phyloP scores from a whole-genome alignment of 2,888 invertebrate genomes.

The Artemia sinica region DNA sequence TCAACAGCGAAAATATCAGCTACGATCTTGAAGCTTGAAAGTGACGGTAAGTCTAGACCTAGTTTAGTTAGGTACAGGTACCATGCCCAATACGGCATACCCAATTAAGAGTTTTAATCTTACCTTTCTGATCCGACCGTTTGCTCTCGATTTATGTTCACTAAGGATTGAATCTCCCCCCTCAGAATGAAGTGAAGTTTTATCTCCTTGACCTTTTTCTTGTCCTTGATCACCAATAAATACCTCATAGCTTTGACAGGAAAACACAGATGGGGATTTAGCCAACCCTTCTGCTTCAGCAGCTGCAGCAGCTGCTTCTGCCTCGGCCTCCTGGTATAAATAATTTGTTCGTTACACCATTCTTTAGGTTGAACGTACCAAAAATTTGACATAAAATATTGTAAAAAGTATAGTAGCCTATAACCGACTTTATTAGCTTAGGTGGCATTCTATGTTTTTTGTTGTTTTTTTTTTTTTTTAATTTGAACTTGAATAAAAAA shows the following conservation, averaged over 20 bases:
- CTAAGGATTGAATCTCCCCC: slow-evolving; percentile 67
- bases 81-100: not conserved
- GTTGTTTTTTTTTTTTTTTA: too few species aligned
- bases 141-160: slow-evolving; percentile 43
- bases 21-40: too few species aligned
- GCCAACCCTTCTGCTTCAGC: slow-evolving; percentile 36
- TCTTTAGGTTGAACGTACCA: too few species aligned
- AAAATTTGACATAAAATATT: too few species aligned
- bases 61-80: not conserved
- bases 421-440: too few species aligned
- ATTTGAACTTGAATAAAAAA: too few species aligned
- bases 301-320: slow-evolving; percentile 33
- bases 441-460: too few species aligned
- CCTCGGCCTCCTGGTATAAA: slow-evolving; percentile 22
- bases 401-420: too few species aligned
- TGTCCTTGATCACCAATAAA: slow-evolving; percentile 73
- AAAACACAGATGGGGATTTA: slow-evolving; percentile 78
- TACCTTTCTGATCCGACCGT: slow-evolving; percentile 65
- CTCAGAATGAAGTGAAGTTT: slow-evolving; percentile 70
- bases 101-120: slow-evolving; percentile 32
- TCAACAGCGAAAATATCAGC: too few species aligned
- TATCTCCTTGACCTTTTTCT: slow-evolving; percentile 66
- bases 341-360: not conserved
- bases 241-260: slow-evolving; percentile 77
- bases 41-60: too few species aligned